phyloP scores from a whole-genome alignment of 2,888 invertebrate genomes.

The Phragmatobia fuliginosa region DNA sequence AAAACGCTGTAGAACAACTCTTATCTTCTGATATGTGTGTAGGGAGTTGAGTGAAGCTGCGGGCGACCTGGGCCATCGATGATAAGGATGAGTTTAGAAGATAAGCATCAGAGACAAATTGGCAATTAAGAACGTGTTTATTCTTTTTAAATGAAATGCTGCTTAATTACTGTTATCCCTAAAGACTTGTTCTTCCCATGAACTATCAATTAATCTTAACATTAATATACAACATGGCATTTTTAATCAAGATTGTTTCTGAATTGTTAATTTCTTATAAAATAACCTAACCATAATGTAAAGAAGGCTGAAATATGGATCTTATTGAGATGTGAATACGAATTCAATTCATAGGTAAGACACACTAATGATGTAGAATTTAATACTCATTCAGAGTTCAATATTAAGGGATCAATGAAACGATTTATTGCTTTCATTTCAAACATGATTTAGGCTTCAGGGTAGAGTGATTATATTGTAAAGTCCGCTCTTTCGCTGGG shows the following conservation, averaged over 20 bases:
- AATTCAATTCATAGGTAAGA: neutral
- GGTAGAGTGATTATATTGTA: neutral
- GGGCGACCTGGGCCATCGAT: neutral
- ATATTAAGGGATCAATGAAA: conserved; percentile 10
- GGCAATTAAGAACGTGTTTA: neutral
- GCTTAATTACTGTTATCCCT: neutral
- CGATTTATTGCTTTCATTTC: conserved; percentile 26
- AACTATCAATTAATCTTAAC: neutral
- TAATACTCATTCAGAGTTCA: conserved; percentile 10
- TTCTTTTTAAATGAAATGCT: neutral
- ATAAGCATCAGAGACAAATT: neutral
- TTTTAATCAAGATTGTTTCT: neutral
- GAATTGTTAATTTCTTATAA: neutral
- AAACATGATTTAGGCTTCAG: conserved; percentile 8
- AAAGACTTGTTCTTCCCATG: neutral
- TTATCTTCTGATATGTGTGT: neutral
- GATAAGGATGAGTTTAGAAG: neutral
- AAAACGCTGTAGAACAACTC: neutral
- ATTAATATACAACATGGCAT: neutral
- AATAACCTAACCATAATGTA: neutral
- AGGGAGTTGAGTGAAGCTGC: neutral
- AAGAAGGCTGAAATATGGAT: neutral
- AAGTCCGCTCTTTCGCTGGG: neutral
- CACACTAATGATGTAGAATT: conserved; percentile 12
- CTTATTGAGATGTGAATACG: neutral